These are phyloP conservation scores for Hydractinia echinata DNA, from an alignment of 30 jellyfish, hydroid and myxozoan genomes.

Conservation along the genomic window DNA sequence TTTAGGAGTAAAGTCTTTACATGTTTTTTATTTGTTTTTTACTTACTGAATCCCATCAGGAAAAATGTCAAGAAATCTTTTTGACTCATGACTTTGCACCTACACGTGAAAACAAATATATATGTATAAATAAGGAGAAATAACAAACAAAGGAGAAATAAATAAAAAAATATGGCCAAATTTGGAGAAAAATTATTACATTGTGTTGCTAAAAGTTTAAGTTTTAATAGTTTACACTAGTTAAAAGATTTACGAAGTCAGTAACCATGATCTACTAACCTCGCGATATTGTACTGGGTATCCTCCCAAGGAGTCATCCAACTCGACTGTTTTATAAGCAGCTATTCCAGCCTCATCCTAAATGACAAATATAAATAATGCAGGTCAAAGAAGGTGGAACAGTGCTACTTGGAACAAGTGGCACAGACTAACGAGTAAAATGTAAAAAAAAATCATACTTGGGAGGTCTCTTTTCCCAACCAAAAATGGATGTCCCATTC, in stretches of 20 bases:
- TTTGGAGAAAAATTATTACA: neutral
- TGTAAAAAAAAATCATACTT: slow-evolving; percentile 26
- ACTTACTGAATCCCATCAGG: slow-evolving; percentile 91
- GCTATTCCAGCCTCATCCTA: slow-evolving; percentile 95
- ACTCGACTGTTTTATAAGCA: slow-evolving; percentile 92
- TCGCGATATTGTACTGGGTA: slow-evolving; percentile 93
- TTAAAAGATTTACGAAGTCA: too few species aligned
- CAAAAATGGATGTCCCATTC: slow-evolving; percentile 96
- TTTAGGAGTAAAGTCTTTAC: too few species aligned
- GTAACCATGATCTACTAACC: slow-evolving; percentile 8
- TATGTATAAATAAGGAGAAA: neutral
- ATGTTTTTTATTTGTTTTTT: too few species aligned
- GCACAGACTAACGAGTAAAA: too few species aligned
- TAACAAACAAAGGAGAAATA: neutral
- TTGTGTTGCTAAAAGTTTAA: too few species aligned
- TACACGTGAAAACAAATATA: neutral
- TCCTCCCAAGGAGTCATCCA: slow-evolving; percentile 90
- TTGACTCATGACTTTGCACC: slow-evolving; percentile 87
- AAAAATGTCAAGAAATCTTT: slow-evolving; percentile 57
- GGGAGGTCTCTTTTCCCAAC: slow-evolving; percentile 88
- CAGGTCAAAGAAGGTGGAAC: too few species aligned
- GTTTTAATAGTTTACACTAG: too few species aligned
- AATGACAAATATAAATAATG: too few species aligned
- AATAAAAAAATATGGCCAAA: neutral
- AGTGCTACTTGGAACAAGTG: too few species aligned